Evolutionary conservation across 1,140 invertebrate genomes (phyloP).

Genomic region (Rhizoglyphus robini): DNA sequence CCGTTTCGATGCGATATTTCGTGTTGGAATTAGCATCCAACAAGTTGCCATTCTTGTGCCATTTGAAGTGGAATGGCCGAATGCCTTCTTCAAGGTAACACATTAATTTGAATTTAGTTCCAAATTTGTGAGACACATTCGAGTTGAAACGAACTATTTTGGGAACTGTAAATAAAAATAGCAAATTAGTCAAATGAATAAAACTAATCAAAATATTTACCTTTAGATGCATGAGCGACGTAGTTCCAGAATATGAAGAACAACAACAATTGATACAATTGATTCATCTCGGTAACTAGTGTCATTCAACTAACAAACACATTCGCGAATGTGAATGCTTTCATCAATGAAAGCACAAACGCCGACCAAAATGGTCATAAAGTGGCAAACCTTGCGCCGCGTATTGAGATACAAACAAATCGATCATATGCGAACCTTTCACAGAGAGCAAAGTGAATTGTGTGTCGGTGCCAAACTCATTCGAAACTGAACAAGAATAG

Average conservation of each 20-base stretch:
- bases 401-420: neutral
- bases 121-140: neutral
- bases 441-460: slow-evolving; percentile 64
- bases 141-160: neutral
- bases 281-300: neutral
- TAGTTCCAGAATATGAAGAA: no score
- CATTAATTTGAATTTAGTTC: neutral
- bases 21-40: neutral
- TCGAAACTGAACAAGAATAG: slow-evolving; percentile 77
- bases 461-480: slow-evolving; percentile 76
- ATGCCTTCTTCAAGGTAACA: neutral
- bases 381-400: neutral
- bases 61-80: neutral
- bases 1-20: neutral
- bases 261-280: no score
- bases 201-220: no score
- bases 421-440: neutral
- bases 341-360: neutral
- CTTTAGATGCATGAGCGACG: no score
- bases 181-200: no score
- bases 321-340: neutral
- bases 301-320: neutral
- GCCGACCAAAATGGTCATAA: no score
- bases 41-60: neutral
- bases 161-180: neutral